A percentile compares a stretch with the other conserved stretches of the same genome.
These are phyloP conservation scores for Anguilla megastoma DNA, from an alignment of 2,797 vertebrate species.

Conservation along the genomic window DNA sequence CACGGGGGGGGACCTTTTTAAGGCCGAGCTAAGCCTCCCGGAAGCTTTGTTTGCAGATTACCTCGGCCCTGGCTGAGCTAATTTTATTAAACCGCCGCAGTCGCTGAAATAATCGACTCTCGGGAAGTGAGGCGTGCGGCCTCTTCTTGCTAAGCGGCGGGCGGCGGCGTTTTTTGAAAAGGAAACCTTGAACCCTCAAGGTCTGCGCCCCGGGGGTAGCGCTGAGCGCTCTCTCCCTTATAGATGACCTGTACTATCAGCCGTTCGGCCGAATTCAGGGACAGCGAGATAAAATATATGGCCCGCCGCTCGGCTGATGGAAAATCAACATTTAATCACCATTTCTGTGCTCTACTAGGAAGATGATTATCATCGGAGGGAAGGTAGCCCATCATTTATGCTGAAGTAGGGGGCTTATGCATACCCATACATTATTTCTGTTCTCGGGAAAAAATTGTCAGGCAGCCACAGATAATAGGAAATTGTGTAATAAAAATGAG, in stretches of 20 bases:
- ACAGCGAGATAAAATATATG: slow-evolving; percentile 52
- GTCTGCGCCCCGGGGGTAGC: slow-evolving; percentile 40
- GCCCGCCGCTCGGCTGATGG: slow-evolving; percentile 49
- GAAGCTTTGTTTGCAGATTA: background rate
- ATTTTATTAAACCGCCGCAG: background rate
- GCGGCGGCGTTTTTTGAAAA: slow-evolving; percentile 7
- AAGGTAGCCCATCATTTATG: slow-evolving; percentile 47
- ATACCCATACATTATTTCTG: slow-evolving; percentile 43
- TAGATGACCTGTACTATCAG: slow-evolving; percentile 60
- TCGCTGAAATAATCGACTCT: slow-evolving; percentile 31
- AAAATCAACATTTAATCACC: slow-evolving; percentile 66
- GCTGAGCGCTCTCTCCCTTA: slow-evolving; percentile 34
- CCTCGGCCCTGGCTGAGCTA: background rate
- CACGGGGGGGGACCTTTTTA: background rate
- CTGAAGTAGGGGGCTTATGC: slow-evolving; percentile 41
- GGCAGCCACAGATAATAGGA: slow-evolving; percentile 25
- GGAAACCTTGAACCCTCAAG: slow-evolving; percentile 44
- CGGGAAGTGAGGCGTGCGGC: slow-evolving; percentile 35
- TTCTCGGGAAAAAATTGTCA: slow-evolving; percentile 26
- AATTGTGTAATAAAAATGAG: slow-evolving; percentile 22
- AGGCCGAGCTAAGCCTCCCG: background rate
- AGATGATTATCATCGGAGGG: slow-evolving; percentile 59
- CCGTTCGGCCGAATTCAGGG: slow-evolving; percentile 39
- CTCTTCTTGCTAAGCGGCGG: slow-evolving; percentile 35
- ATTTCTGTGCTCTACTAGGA: slow-evolving; percentile 43